Evolutionary conservation across 2,113 vertebrate species (phyloP), one percentile per base, ranked within the genome.

Genomic region (Chionomys nivalis): DNA sequence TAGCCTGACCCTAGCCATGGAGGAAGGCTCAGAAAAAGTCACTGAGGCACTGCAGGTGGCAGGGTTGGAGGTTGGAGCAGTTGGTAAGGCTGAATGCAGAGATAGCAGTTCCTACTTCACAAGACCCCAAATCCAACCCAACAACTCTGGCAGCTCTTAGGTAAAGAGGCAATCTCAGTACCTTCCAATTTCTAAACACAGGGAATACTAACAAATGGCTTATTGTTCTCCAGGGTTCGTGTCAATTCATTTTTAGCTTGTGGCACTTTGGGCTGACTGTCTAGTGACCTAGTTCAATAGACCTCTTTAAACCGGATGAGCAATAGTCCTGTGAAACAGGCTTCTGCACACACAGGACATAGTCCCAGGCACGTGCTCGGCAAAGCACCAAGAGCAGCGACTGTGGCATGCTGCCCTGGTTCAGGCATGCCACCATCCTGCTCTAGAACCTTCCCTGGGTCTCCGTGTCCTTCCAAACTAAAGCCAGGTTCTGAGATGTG

Each of bases 371-470:
- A 21, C 19, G 1, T 58, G 58, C 58, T 21, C 6, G 0, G 19
- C 19, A 58, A 58, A 58, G 58, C 17, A 58, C 42, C 1, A 33
- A 36, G 23, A 33, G 44, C 33, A 2, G 10, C 5, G 66, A 0
- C 8, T 3, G 6, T 31, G 4, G 16, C 21, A 0, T 0, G 2
- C 2, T 5, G 1, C 5, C 42, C 70, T 52, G 39, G 21, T 5
- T 44, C 44, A 13, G 19, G 26, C 19, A 0, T 0, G 0, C 1
- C 36, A 1, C 55, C 0, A 2, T 9, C 5, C 1, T 0, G 47
- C 78, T 81, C 87, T 23, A 14, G 23, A 94, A 68, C 70, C 36
- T 33, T 9, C 12, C 0, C 17, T 47, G 82, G 87, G 39, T 49
- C 55, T 55, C 68, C 2, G 26, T 4, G 5, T 3, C 36, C 66